phyloP scores from a whole-genome alignment of 2,113 vertebrate genomes.

The Cricetomys ansorgei region DNA sequence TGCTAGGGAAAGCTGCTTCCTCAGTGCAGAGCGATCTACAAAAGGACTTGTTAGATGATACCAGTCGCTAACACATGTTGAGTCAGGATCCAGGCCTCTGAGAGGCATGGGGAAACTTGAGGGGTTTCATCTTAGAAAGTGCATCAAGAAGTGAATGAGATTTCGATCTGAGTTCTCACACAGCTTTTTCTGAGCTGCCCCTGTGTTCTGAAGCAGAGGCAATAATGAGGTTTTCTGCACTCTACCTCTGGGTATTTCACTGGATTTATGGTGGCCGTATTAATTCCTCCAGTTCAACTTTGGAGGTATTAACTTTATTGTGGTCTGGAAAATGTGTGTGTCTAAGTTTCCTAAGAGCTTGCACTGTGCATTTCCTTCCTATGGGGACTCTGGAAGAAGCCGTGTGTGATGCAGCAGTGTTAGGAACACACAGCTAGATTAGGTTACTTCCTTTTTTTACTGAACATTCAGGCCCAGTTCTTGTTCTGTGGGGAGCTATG shows the following conservation, averaged over 20 bases:
- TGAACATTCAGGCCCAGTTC: slow-evolving; percentile 38
- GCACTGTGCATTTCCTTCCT: neutral
- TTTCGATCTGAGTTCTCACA: neutral
- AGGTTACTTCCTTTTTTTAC: slow-evolving; percentile 66
- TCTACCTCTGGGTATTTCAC: neutral
- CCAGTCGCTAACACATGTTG: rapidly evolving
- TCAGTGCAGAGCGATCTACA: neutral
- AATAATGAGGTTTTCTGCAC: neutral
- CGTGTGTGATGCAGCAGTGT: neutral
- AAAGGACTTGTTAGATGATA: neutral
- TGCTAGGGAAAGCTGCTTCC: neutral
- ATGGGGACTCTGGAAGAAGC: neutral
- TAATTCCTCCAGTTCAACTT: neutral
- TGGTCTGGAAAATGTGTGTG: neutral
- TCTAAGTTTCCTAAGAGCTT: neutral
- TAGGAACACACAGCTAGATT: slow-evolving; percentile 4
- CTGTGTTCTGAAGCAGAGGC: neutral
- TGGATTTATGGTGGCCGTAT: neutral
- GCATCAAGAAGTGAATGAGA: neutral
- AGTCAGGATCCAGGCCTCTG: neutral
- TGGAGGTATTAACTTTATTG: neutral
- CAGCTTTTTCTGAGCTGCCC: neutral
- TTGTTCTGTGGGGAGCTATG: slow-evolving; percentile 60
- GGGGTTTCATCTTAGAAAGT: neutral
- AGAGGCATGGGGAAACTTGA: neutral